Evolutionary conservation across 2,888 invertebrate genomes (phyloP).

Genomic region (Heliconius hortense): DNA sequence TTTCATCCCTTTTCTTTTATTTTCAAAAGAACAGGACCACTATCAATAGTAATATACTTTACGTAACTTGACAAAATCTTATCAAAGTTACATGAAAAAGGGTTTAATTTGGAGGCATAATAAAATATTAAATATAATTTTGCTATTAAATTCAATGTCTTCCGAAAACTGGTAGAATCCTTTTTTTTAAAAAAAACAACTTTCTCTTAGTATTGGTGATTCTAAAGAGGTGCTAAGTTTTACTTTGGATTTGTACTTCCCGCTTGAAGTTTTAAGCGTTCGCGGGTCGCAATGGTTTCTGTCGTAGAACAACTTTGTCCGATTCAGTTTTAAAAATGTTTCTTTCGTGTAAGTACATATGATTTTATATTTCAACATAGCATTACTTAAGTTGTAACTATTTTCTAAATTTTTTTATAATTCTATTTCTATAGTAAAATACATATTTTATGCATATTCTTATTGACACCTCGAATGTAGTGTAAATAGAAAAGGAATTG

Average conservation of each 20-base stretch:
- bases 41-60: too few relatives aligned
- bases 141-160: slow-evolving; percentile 3
- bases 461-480: slow-evolving; percentile 11
- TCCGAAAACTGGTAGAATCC: background rate
- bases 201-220: slow-evolving; percentile 16
- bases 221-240: slow-evolving; percentile 22
- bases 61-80: too few relatives aligned
- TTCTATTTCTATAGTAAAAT: background rate
- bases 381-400: background rate
- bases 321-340: background rate
- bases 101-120: background rate
- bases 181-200: background rate
- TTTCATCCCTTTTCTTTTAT: background rate
- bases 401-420: background rate
- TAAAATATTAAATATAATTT: background rate
- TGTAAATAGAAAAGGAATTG: slow-evolving; percentile 13
- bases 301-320: slow-evolving; percentile 6
- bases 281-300: background rate
- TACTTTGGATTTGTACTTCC: slow-evolving; percentile 19
- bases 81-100: background rate
- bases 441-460: slow-evolving; percentile 4
- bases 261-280: slow-evolving; percentile 4
- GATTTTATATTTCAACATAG: background rate
- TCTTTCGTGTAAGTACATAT: background rate
- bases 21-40: background rate